Base-by-base conservation (phyloP, 2,888 invertebrate genomes). In the Portevinia maculata region DNA sequence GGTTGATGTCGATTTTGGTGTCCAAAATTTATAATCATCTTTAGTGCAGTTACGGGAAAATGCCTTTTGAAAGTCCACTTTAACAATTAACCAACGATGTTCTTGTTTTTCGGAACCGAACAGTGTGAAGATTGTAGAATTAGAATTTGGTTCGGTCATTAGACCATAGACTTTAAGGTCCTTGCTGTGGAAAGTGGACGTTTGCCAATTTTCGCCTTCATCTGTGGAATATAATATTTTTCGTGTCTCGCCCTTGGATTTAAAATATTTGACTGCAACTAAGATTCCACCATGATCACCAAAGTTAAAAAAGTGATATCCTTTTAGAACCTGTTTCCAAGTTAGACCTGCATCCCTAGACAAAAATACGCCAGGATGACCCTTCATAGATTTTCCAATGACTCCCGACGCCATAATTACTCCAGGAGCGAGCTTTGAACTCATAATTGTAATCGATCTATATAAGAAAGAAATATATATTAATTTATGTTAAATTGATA, bases 121-220 rank as follows among this genome's bases (percentile, higher is more conserved):
- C 92, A 98, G 93, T 0, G 97, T 97, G 88, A 98, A 97, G 0
- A 96, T 93, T 0, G 97, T 97, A 0, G 97, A 96, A 88, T 96
- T 97, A 89, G 97, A 97, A n/a, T 97, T 97, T 0, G 98, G 97
- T 88, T 98, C 97, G 0, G 97, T 98, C 94, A 98, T 96, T 15
- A 98, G 90, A 7, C 97, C 97, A 89, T 97, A 97, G n/a, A 98
- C 94, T 65, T 94, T 92, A 11, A 98, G 92, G 88, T 95, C 94
- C 76, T 94, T 93, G 28, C 93, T 93, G 85, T 94, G 93, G 87
- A 95, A 95, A 88, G 94, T 94, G 86, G 94, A 93, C 30, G 93
- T 92, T 71, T 93, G 92, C 97, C 97, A 98, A 15, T 93, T 94
- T 88, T 94, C 93, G 32, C 97, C 97, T 89, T 97, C 96, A 88